Percentiles rank a stretch among this genome's conserved stretches.
Evolutionary conservation across 2,888 invertebrate species (phyloP).

Genomic region (Litoditis marina): DNA sequence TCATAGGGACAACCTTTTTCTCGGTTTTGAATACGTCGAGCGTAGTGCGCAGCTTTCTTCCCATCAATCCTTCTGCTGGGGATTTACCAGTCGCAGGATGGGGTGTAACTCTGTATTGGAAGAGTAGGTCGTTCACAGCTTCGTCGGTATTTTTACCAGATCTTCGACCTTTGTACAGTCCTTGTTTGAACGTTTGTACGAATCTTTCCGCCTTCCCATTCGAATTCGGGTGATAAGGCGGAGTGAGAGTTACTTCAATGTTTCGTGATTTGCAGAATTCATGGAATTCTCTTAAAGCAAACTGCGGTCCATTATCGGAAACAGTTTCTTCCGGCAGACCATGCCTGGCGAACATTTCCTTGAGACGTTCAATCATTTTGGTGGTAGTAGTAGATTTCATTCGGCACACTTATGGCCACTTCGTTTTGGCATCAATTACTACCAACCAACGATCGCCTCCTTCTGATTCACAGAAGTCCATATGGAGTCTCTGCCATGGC

Average conservation of each 20-base stretch:
- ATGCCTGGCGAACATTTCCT: constrained; percentile 18
- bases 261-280: constrained; percentile 16
- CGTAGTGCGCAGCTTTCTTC: constrained; percentile 5
- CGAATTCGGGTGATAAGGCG: constrained; percentile 35
- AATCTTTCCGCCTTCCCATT: constrained; percentile 45
- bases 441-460: constrained; percentile 50
- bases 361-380: constrained; percentile 14
- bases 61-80: constrained; percentile 12
- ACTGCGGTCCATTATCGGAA: constrained; percentile 38
- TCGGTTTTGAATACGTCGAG: constrained; percentile 2
- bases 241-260: constrained; percentile 21
- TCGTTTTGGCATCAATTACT: constrained; percentile 63
- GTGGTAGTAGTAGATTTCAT: constrained; percentile 12
- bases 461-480: constrained; percentile 59
- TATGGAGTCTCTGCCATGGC: constrained; percentile 63
- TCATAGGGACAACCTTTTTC: neutral
- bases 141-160: neutral
- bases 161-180: neutral
- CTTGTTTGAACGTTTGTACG: constrained; percentile 24
- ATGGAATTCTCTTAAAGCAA: constrained; percentile 23
- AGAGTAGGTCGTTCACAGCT: constrained; percentile 1
- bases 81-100: constrained; percentile 2
- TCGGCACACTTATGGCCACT: constrained; percentile 62
- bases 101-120: constrained; percentile 6
- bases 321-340: constrained; percentile 32